Evolutionary conservation across 2,888 invertebrate species (phyloP).

Genomic region (Rhagophthalmus giganteus): DNA sequence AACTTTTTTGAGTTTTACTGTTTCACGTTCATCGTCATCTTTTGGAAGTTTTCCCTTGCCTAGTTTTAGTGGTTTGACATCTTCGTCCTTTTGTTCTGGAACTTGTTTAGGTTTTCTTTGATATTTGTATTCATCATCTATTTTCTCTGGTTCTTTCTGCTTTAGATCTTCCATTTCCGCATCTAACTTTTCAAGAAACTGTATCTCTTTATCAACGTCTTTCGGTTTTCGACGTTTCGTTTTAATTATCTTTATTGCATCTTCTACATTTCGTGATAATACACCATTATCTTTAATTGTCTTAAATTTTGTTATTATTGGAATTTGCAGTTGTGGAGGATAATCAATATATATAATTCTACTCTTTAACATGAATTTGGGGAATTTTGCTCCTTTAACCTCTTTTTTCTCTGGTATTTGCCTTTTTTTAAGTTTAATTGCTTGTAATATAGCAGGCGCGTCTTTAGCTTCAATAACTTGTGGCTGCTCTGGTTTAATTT

Average conservation of each 20-base stretch:
- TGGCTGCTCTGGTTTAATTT: conserved; percentile 41
- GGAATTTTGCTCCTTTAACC: conserved; percentile 52
- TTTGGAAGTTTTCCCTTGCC: conserved; percentile 56
- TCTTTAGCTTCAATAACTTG: conserved; percentile 26
- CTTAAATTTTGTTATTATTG: conserved; percentile 46
- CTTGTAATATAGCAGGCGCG: conserved; percentile 34
- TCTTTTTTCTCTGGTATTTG: conserved; percentile 49
- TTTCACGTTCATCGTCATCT: conserved; percentile 43
- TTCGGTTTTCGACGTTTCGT: conserved; percentile 48
- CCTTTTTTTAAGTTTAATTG: conserved; percentile 67
- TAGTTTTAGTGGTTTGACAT: conserved; percentile 49
- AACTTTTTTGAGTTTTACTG: conserved; percentile 41
- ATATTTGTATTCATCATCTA: conserved; percentile 46
- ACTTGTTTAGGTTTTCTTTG: conserved; percentile 36
- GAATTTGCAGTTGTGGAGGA: conserved; percentile 50
- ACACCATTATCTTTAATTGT: conserved; percentile 52
- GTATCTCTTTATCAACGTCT: conserved; percentile 46
- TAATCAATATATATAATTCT: conserved; percentile 63
- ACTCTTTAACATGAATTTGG: conserved; percentile 71
- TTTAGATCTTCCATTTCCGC: conserved; percentile 54
- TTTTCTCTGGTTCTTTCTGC: conserved; percentile 44
- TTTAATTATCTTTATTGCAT: conserved; percentile 53
- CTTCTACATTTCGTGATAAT: conserved; percentile 57
- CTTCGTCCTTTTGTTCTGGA: conserved; percentile 37
- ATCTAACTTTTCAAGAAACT: conserved; percentile 57